Evolutionary conservation across 2,797 vertebrate genomes (phyloP), one percentile per base, ranked within the genome.

Genomic region (Schizopygopsis malacanthus): DNA sequence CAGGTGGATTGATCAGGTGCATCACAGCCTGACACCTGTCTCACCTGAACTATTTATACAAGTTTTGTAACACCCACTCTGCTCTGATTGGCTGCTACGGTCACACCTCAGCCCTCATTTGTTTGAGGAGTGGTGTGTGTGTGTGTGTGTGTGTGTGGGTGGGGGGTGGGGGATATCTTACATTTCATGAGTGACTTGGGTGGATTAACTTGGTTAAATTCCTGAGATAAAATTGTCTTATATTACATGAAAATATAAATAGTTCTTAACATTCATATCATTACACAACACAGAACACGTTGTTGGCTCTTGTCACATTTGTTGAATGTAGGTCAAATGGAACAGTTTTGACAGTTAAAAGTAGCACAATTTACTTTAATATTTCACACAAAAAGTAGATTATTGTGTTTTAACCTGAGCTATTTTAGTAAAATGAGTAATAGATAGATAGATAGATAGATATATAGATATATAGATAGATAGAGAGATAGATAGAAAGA

Each of bases 1-100:
- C 84, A 85, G 75, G 63, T 70, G 78, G 79, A 85, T 82, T 73
- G 82, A 78, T 88, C 87, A 89, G 87, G 90, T 90, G 90, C 87
- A 90, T 89, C 87, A 81, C 89, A 88, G 52, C 61, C 82, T 89
- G 82, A 86, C 88, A 88, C 89, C 87, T 90, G 84, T 87, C 59
- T 88, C 77, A 90, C 89, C 90, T 91, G 90, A 73, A 47, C 61
- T 56, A 86, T 92, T 91, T 92, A 92, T 92, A 90, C 80, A 83
- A 72, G 70, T 72, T 54, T 85, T 88, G 83, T 47, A 65, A 90
- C 90, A 80, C 91, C 90, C 89, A 80, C 89, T 88, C 25, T 71
- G 13, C 63, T 85, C 83, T 87, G 90, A 90, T 91, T 91, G 92
- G 91, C 16, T 86, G 84, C 61, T 69, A 25, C 59, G 47, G 71